A percentile compares a stretch with the other conserved stretches of the same genome.
Conservation (phyloP, 2,113 vertebrate species). For the Nothoprocta pentlandii region DNA sequence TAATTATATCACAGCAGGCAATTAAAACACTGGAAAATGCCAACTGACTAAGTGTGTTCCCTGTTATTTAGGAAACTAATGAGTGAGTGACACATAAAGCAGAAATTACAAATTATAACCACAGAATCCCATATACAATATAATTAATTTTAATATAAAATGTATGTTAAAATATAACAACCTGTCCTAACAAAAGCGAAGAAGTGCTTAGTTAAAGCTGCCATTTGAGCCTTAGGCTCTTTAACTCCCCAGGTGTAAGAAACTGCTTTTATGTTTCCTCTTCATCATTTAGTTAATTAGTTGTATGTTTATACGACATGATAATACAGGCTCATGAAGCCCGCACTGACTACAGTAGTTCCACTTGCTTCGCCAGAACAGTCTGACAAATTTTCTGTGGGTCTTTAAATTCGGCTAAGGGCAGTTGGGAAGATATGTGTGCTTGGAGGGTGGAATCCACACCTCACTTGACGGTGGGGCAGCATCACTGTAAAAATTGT, state of each 20-base stretch:
- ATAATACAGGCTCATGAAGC: not conserved
- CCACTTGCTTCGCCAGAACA: not conserved
- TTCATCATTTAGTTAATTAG: constrained; percentile 55
- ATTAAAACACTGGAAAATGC: constrained; percentile 91
- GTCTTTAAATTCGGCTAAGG: not conserved
- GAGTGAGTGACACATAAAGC: constrained; percentile 85
- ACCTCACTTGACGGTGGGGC: not conserved
- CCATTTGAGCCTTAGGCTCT: constrained; percentile 21
- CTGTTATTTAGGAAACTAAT: constrained; percentile 89
- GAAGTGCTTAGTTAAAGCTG: constrained; percentile 21
- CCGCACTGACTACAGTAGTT: not conserved
- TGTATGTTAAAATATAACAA: constrained; percentile 49
- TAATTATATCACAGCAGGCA: constrained; percentile 94
- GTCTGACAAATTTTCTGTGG: constrained; percentile 1
- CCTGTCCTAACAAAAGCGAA: constrained; percentile 26
- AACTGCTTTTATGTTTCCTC: constrained; percentile 2
- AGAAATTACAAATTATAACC: constrained; percentile 76
- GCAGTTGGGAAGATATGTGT: not conserved
- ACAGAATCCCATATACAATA: constrained; percentile 64
- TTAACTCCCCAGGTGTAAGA: not conserved
- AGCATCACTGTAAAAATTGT: not conserved
- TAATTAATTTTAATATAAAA: constrained; percentile 71
- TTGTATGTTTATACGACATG: constrained; percentile 43
- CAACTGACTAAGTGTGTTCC: constrained; percentile 88
- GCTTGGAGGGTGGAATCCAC: not conserved